A percentile compares a stretch with the other conserved stretches of the same genome.
Conservation (phyloP, 2,113 vertebrate genomes). For the Cyprinus carpio region DNA sequence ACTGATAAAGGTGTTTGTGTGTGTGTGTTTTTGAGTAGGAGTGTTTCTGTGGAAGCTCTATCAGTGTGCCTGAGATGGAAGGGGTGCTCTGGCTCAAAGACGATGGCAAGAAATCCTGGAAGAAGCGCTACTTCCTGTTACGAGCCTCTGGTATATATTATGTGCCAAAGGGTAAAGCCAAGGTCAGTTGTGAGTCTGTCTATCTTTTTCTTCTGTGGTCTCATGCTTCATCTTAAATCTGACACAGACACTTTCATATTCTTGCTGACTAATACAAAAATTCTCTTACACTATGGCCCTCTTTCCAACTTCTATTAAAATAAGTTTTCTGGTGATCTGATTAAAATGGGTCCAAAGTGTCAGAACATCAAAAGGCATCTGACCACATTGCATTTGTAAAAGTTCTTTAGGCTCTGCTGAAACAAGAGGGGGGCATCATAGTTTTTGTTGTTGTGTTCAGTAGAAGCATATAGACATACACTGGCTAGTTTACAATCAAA, state of each 20-base stretch:
- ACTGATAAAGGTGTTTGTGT: constrained; percentile 1
- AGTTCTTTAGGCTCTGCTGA: background rate
- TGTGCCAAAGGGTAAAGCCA: constrained; percentile 97
- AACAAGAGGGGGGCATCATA: background rate
- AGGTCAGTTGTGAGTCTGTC: constrained; percentile 74
- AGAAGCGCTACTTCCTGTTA: constrained; percentile 96
- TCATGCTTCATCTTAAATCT: no score
- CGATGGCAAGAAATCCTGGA: constrained; percentile 98
- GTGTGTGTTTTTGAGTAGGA: constrained; percentile 75
- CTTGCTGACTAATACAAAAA: background rate
- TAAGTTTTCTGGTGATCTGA: background rate
- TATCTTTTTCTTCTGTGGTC: background rate
- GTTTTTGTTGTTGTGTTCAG: background rate
- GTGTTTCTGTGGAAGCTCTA: constrained; percentile 94
- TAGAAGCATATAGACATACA: no score
- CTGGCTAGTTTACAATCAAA: background rate
- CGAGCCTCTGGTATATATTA: constrained; percentile 97
- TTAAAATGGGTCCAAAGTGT: background rate
- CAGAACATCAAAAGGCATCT: background rate
- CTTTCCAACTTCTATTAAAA: background rate
- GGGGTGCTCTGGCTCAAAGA: constrained; percentile 96
- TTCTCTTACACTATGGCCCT: background rate
- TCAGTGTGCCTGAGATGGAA: constrained; percentile 97
- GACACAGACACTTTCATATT: background rate
- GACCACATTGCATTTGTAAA: background rate